Percentiles rank a stretch among this genome's conserved stretches.
Conservation (phyloP, 2,113 vertebrate species). For the Porphyrio hochstetteri region DNA sequence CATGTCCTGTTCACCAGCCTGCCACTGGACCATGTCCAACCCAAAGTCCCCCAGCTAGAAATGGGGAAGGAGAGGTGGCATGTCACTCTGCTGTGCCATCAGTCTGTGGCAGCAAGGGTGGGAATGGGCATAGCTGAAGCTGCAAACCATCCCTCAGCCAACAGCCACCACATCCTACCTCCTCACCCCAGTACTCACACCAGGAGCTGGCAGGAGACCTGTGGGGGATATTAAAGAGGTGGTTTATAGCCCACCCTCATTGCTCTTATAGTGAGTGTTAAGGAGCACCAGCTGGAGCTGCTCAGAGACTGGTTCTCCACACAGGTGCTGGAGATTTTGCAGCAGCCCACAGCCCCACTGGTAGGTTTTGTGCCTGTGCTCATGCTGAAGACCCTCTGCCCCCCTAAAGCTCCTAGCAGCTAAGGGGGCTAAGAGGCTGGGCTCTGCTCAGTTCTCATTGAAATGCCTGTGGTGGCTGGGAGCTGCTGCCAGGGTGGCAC, state of each 20-base stretch:
- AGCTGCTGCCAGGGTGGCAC: conserved; percentile 22
- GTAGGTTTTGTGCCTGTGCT: not conserved
- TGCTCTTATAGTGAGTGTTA: not conserved
- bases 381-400: not conserved
- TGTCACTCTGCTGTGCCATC: not conserved
- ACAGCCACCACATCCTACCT: not conserved
- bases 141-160: not conserved
- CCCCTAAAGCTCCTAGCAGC: not conserved
- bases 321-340: not conserved
- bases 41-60: not conserved
- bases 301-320: not conserved
- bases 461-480: not conserved
- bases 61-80: not conserved
- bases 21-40: not conserved
- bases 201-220: not conserved
- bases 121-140: not conserved
- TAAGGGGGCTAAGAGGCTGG: not conserved
- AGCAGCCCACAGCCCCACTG: accelerated
- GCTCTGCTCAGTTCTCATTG: conserved; percentile 26
- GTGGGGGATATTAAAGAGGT: not conserved
- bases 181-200: not conserved
- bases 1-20: not conserved
- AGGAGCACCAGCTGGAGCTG: not conserved
- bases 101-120: not conserved
- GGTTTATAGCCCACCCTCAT: not conserved